Evolutionary conservation across 2,888 invertebrate species (phyloP).

Genomic region (Thumatha senex): DNA sequence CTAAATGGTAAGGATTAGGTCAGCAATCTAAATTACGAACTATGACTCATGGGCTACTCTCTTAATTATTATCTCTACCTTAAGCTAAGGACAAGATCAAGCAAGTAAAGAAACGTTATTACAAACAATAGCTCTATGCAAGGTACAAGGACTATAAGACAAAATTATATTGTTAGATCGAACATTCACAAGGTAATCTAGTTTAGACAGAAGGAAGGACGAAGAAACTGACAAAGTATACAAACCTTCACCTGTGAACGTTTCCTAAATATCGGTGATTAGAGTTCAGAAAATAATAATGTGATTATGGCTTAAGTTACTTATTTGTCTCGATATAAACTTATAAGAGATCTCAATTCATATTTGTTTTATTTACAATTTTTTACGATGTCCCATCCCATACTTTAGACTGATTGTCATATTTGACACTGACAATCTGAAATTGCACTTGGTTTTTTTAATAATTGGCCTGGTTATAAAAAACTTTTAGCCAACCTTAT

Average conservation of each 20-base stretch:
- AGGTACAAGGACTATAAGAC: conserved; percentile 13
- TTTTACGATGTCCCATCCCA: not conserved
- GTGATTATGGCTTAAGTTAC: not conserved
- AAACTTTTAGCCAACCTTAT: too few species aligned
- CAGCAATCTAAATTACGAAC: conserved; percentile 30
- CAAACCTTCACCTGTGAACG: conserved; percentile 44
- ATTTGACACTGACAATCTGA: conserved; percentile 4
- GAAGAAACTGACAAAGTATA: conserved; percentile 38
- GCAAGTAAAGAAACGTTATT: not conserved
- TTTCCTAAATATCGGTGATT: conserved; percentile 8
- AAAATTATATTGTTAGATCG: conserved; percentile 51
- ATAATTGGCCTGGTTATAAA: too few species aligned
- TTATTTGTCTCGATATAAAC: not conserved
- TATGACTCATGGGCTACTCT: conserved; percentile 45
- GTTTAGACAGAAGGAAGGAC: conserved; percentile 32
- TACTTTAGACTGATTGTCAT: too few species aligned
- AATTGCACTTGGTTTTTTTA: too few species aligned
- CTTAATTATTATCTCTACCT: conserved; percentile 18
- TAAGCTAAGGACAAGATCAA: conserved; percentile 16
- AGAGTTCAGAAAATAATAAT: not conserved
- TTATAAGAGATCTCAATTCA: not conserved
- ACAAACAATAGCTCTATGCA: not conserved
- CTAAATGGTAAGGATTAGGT: conserved; percentile 23
- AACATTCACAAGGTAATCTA: conserved; percentile 53
- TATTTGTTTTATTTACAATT: not conserved